These are phyloP conservation scores for Streptopelia turtur DNA, from an alignment of 2,797 vertebrate species.

Conservation along the genomic window DNA sequence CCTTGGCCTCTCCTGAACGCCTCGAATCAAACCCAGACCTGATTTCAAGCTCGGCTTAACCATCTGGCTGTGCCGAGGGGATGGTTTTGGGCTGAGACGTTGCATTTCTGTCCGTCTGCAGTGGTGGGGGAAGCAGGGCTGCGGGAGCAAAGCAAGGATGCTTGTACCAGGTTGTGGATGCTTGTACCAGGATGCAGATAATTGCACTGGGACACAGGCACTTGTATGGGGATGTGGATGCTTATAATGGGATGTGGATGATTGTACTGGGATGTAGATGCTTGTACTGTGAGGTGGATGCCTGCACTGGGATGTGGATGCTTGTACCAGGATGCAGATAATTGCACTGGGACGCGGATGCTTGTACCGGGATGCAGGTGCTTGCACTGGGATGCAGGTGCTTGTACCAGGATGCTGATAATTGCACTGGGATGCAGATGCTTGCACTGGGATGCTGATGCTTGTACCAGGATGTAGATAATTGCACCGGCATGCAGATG, in stretches of 20 bases:
- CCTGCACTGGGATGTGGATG: background rate
- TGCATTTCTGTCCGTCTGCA: accelerated
- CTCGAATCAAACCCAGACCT: background rate
- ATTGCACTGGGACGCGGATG: background rate
- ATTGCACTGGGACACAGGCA: background rate
- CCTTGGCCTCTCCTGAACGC: background rate
- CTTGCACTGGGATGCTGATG: accelerated
- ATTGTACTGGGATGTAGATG: accelerated
- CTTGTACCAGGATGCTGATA: background rate
- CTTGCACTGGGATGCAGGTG: accelerated
- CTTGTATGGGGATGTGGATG: background rate
- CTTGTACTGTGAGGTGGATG: background rate
- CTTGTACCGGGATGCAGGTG: background rate
- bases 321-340: too few species aligned
- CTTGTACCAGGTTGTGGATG: accelerated
- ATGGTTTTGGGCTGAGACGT: background rate
- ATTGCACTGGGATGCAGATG: background rate
- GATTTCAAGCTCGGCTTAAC: background rate
- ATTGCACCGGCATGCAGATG: too few species aligned
- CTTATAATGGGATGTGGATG: background rate
- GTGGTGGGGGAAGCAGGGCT: background rate
- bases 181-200: background rate
- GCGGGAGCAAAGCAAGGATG: background rate
- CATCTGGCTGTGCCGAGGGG: background rate
- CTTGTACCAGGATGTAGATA: too few species aligned